These are phyloP conservation scores for Torymus aiolomorphi DNA, from an alignment of 2,888 invertebrate species.

Conservation along the genomic window DNA sequence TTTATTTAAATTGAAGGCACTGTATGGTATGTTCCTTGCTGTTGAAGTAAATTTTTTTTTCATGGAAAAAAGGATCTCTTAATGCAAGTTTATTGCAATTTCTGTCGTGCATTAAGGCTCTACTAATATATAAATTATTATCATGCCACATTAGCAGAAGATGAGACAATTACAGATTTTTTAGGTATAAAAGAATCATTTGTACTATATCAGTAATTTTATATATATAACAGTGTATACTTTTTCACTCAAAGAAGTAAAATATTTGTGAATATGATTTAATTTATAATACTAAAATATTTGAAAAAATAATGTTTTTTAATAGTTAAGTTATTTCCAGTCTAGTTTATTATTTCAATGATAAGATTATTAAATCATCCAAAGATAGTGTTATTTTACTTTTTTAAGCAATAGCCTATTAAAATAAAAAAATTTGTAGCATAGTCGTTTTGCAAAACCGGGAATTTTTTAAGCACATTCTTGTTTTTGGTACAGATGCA, in stretches of 20 bases:
- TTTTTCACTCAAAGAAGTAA: no score
- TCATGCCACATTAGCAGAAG: constrained; percentile 69
- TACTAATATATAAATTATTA: constrained; percentile 61
- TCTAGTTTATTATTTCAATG: no score
- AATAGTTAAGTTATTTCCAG: no score
- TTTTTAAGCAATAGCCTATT: no score
- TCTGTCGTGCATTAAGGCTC: constrained; percentile 68
- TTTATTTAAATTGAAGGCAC: constrained; percentile 31
- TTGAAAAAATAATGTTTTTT: no score
- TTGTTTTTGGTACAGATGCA: constrained; percentile 26
- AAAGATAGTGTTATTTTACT: no score
- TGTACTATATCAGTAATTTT: constrained; percentile 30
- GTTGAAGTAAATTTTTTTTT: constrained; percentile 40
- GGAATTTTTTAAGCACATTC: constrained; percentile 24
- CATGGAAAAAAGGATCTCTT: constrained; percentile 33
- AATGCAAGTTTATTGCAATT: constrained; percentile 50
- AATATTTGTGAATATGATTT: no score
- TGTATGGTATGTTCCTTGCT: constrained; percentile 27
- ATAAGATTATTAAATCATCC: no score
- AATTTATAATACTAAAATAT: no score
- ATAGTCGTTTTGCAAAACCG: no score
- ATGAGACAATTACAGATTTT: constrained; percentile 47
- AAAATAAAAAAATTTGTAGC: no score
- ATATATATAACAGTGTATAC: no score
- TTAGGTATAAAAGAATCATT: constrained; percentile 18